Conservation (phyloP, 2,888 invertebrate species). For the Taphrorychus bicolor region DNA sequence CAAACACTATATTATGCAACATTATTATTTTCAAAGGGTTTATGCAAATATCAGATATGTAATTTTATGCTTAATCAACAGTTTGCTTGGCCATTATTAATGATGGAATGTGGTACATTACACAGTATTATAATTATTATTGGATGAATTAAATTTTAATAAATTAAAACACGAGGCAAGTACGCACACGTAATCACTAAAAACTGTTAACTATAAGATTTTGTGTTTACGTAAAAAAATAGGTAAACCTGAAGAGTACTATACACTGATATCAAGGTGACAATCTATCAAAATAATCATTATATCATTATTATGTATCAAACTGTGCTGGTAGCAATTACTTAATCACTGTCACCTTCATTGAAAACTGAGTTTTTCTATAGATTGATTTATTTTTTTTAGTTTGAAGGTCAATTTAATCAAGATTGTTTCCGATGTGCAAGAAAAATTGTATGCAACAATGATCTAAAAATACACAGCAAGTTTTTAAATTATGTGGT, state of each 20-base stretch:
- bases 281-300: no score
- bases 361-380: background rate
- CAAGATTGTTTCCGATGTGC: no score
- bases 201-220: no score
- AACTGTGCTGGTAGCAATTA: background rate
- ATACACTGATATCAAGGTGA: no score
- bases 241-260: no score
- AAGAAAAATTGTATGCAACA: no score
- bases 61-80: background rate
- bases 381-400: background rate
- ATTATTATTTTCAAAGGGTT: no score
- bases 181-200: no score
- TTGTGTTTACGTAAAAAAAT: no score
- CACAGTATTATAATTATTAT: background rate
- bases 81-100: background rate
- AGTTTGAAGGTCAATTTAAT: background rate
- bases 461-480: no score
- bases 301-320: background rate
- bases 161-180: background rate
- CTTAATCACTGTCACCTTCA: background rate
- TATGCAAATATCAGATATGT: background rate
- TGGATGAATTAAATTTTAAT: background rate
- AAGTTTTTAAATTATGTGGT: no score
- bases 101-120: background rate
- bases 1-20: no score